phyloP scores from a whole-genome alignment of 2,888 invertebrate genomes.

The Aphelenchoides bicaudatus region DNA sequence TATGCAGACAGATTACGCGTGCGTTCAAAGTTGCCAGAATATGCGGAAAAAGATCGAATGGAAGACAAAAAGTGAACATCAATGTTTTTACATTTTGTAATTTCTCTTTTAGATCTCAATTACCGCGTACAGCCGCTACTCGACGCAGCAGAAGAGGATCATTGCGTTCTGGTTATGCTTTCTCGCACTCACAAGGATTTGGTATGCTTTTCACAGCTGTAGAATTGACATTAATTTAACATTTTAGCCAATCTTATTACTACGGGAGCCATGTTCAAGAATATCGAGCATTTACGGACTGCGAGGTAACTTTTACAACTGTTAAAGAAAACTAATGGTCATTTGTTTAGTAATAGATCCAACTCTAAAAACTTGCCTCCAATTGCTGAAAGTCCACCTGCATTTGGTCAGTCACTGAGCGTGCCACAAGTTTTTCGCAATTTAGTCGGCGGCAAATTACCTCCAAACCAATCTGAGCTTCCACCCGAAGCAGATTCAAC shows the following conservation, averaged over 20 bases:
- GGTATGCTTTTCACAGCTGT: too few relatives aligned
- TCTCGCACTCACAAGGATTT: conserved; percentile 95
- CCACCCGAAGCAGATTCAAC: too few relatives aligned
- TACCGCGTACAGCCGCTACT: conserved; percentile 64
- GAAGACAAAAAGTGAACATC: conserved; percentile 18
- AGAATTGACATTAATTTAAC: too few relatives aligned
- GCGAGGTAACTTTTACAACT: conserved; percentile 25
- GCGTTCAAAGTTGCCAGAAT: conserved; percentile 66
- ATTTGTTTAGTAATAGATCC: conserved; percentile 8
- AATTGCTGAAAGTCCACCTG: neutral
- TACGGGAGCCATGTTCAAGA: conserved; percentile 59
- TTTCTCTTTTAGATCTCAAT: conserved; percentile 33
- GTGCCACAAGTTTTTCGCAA: neutral
- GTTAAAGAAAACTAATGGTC: neutral
- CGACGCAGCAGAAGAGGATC: conserved; percentile 79
- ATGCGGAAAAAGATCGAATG: conserved; percentile 37
- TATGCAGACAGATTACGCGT: conserved; percentile 85
- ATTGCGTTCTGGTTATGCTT: conserved; percentile 92
- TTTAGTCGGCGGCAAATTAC: neutral
- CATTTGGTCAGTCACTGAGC: neutral
- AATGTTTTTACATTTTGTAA: conserved; percentile 13
- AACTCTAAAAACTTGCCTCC: neutral
- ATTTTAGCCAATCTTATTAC: conserved; percentile 91
- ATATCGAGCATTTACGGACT: conserved; percentile 36
- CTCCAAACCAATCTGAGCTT: neutral